These are phyloP conservation scores for Chloropsis cyanopogon DNA, from an alignment of 2,113 vertebrate genomes.

Conservation along the genomic window DNA sequence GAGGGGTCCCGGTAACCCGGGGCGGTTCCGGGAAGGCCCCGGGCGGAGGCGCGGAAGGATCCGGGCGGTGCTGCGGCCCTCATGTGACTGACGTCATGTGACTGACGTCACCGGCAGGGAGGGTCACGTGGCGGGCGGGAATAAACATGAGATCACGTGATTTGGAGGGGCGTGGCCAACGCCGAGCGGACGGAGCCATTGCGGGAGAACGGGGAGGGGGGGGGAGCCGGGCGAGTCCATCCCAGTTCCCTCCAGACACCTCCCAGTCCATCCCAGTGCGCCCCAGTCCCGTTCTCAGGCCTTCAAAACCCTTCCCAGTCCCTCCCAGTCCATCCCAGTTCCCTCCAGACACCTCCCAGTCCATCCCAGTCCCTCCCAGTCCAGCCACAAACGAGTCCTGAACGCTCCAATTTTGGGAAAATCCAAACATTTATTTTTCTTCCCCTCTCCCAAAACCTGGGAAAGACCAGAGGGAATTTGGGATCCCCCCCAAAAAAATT, in stretches of 20 bases:
- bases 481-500: no score
- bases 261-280: no score
- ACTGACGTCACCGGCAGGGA: background rate
- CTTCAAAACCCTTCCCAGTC: no score
- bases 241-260: no score
- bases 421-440: background rate
- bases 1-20: background rate
- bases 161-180: accelerated
- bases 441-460: background rate
- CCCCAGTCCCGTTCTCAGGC: no score
- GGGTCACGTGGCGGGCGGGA: background rate
- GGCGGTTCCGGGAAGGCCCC: background rate
- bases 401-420: no score
- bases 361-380: no score
- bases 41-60: background rate
- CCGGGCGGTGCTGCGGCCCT: background rate
- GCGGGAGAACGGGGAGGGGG: background rate
- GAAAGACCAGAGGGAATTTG: no score
- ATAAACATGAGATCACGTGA: background rate
- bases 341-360: no score
- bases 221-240: background rate
- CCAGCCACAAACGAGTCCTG: background rate
- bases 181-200: background rate
- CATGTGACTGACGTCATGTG: background rate
- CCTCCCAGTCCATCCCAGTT: no score